These are phyloP conservation scores for Pteronura brasiliensis DNA, from an alignment of 2,113 vertebrate species.

Conservation along the genomic window DNA sequence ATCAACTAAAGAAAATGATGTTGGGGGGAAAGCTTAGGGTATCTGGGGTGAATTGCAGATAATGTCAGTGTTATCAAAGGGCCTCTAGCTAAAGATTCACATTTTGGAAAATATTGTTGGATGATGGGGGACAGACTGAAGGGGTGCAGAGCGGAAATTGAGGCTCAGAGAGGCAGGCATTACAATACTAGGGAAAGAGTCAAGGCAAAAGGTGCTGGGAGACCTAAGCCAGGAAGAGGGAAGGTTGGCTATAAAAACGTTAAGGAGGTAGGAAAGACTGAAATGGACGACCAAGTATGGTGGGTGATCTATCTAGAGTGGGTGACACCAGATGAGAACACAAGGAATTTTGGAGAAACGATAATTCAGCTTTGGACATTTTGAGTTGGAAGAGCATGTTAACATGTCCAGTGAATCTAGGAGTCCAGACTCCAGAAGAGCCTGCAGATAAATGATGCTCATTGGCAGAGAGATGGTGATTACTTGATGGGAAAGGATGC, in stretches of 20 bases:
- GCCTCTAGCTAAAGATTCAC: background rate
- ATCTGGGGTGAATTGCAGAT: background rate
- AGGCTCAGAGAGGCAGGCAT: background rate
- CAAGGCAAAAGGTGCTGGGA: background rate
- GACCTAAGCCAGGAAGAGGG: background rate
- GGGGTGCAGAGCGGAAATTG: too few species aligned
- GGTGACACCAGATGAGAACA: background rate
- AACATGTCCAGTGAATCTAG: background rate
- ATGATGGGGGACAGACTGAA: background rate
- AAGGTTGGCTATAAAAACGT: background rate
- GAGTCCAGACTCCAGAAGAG: background rate
- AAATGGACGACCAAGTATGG: background rate
- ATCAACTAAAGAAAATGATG: background rate
- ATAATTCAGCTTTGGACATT: background rate
- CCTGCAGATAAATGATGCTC: background rate
- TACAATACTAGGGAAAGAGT: background rate
- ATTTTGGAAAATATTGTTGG: background rate
- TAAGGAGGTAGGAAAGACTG: background rate
- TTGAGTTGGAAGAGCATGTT: background rate
- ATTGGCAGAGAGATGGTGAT: background rate
- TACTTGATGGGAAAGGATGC: background rate
- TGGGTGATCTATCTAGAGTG: background rate
- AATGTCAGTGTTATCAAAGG: background rate
- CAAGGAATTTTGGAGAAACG: background rate
- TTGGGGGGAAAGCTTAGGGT: background rate